Conservation (phyloP, 2,797 vertebrate genomes). For the Melanogrammus aeglefinus region DNA sequence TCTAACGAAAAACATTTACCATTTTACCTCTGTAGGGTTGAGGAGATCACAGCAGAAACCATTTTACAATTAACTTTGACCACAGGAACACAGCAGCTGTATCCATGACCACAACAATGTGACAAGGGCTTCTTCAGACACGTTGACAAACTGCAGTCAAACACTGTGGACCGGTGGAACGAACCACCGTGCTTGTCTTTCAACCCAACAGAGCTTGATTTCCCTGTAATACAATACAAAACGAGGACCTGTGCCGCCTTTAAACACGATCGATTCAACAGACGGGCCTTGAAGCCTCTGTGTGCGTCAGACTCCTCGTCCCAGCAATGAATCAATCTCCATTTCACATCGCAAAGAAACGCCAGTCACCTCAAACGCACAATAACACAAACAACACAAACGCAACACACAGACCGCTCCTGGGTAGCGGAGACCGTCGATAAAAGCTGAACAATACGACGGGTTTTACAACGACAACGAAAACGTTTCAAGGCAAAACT, state of each 20-base stretch:
- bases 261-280: background rate
- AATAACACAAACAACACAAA: background rate
- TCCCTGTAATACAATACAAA: background rate
- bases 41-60: background rate
- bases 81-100: background rate
- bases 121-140: background rate
- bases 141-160: background rate
- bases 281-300: too few species aligned
- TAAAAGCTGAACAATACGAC: background rate
- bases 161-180: background rate
- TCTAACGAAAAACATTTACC: background rate
- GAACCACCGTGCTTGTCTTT: background rate
- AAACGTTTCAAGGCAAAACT: constrained; percentile 80
- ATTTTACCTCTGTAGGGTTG: background rate
- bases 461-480: constrained; percentile 79
- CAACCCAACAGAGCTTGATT: background rate
- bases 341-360: background rate
- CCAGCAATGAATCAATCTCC: background rate
- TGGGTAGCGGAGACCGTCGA: background rate
- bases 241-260: background rate
- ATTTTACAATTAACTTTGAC: background rate
- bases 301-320: too few species aligned
- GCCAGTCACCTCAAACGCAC: background rate
- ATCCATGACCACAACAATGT: background rate
- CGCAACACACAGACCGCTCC: background rate